Evolutionary conservation across 2,888 invertebrate species (phyloP), one percentile per base, ranked within the genome.

Genomic region (Vannuccia rotundouncinata): DNA sequence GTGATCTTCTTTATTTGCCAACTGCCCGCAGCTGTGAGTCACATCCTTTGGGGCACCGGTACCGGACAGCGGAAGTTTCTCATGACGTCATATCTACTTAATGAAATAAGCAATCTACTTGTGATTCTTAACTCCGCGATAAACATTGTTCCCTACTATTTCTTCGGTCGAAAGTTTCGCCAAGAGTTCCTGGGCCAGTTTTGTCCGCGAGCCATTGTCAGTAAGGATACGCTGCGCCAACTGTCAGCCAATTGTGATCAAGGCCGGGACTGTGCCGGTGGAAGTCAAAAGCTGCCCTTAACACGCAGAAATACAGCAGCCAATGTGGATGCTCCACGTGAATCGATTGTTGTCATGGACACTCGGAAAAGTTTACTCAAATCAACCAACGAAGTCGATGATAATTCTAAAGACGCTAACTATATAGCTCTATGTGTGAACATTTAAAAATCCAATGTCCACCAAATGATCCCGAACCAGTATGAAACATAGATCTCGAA

Each of bases 121-220:
- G 86, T 88, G 59, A 84, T 85, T 29, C 82, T 87, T 10, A 88
- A 88, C 83, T 87, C 87, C 29, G 87, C 88, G 80, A 85, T 87
- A 73, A 88, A 88, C 83, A 87, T 88, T 82, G 85, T 88, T 79
- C 87, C 87, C 79, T 88, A 88, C 83, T 88, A 87, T 82, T 85
- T 88, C 81, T 88, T 88, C 81, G 87, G 88, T 25, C 83, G 84
- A 80, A 84, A 85, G 79, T 88, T 88, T 82, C 84, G 88, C 1
- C 66, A 66, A 27, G 66, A 66, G 25, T 66, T 66, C 22, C 66
- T 66, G 10, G 13, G 66, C 66, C 66, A 66, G 66, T 66, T 66
- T 27, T 66, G 66, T 22, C 66, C 66, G 66, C 66, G 66, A 2
- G 66, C 66, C 22, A 66, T 66, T 5, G 10, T 66, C 17, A 66